phyloP scores from a whole-genome alignment of 2,888 invertebrate species.

The Myopa tessellatipennis region DNA sequence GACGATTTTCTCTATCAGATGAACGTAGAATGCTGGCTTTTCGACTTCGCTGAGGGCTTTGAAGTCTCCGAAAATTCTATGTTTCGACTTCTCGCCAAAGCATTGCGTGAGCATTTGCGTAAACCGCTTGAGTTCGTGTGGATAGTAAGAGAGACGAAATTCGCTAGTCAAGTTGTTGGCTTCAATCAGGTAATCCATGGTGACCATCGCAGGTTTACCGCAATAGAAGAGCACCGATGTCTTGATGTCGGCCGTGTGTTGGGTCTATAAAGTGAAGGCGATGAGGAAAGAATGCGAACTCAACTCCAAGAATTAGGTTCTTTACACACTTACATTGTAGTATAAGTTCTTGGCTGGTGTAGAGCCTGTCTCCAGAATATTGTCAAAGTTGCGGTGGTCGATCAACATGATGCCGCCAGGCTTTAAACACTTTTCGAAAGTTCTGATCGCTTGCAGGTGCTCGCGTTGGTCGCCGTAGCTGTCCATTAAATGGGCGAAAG shows the following conservation, averaged over 20 bases:
- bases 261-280: constrained; percentile 72
- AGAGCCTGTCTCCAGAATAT: constrained; percentile 79
- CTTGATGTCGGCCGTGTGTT: constrained; percentile 84
- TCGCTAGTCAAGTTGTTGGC: constrained; percentile 74
- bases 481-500: constrained; percentile 90
- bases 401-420: constrained; percentile 87
- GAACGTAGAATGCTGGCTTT: constrained; percentile 86
- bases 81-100: constrained; percentile 75
- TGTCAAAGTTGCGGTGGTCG: constrained; percentile 90
- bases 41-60: constrained; percentile 74
- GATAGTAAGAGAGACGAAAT: constrained; percentile 89
- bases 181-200: constrained; percentile 84
- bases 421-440: constrained; percentile 85
- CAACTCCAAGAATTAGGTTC: constrained; percentile 7
- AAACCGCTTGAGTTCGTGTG: constrained; percentile 81
- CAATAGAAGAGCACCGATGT: constrained; percentile 85
- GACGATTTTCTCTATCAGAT: constrained; percentile 77
- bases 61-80: constrained; percentile 86
- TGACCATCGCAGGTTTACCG: constrained; percentile 81
- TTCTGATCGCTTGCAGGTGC: constrained; percentile 81
- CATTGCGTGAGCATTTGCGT: constrained; percentile 77
- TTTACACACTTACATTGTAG: constrained; percentile 79
- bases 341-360: constrained; percentile 88
- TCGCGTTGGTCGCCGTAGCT: constrained; percentile 81
- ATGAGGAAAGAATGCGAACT: background rate